phyloP scores from a whole-genome alignment of 2,888 invertebrate species.

The Halocaridina rubra region DNA sequence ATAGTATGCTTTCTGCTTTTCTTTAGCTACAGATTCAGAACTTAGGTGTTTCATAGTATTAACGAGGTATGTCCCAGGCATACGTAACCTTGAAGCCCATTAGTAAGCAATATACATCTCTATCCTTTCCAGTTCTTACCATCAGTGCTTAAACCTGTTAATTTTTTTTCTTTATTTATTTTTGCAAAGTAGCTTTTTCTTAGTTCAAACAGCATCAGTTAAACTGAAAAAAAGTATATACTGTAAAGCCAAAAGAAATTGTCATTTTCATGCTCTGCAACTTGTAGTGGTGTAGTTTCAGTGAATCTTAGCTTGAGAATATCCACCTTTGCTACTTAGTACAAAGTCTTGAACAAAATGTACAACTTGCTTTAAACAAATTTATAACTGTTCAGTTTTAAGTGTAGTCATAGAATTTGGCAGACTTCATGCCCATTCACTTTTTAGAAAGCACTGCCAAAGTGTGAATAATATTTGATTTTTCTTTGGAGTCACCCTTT shows the following conservation, averaged over 20 bases:
- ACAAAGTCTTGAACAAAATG: neutral
- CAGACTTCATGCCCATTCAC: slow-evolving; percentile 13
- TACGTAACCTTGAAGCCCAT: slow-evolving; percentile 11
- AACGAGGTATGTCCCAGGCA: slow-evolving; percentile 36
- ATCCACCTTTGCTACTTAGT: neutral
- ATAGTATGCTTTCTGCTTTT: slow-evolving; percentile 39
- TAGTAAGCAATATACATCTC: slow-evolving; percentile 15
- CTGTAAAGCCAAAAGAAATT: neutral
- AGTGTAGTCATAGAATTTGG: slow-evolving; percentile 12
- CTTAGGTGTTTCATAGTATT: slow-evolving; percentile 40
- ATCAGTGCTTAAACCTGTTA: slow-evolving; percentile 14
- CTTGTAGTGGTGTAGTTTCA: slow-evolving; percentile 18
- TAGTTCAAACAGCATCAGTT: slow-evolving; percentile 2
- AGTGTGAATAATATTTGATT: neutral
- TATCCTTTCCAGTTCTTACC: neutral
- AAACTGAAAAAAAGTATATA: no score
- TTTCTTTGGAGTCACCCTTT: slow-evolving; percentile 38
- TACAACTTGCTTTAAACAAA: neutral
- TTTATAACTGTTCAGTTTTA: slow-evolving; percentile 22
- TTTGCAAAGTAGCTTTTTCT: slow-evolving; percentile 6
- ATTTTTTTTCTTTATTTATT: neutral
- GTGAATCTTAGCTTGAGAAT: neutral
- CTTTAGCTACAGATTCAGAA: slow-evolving; percentile 44
- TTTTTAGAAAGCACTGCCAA: slow-evolving; percentile 11
- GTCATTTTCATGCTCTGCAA: neutral